Base-by-base conservation (phyloP, 2,888 invertebrate genomes). In the Chrysina gloriosa region DNA sequence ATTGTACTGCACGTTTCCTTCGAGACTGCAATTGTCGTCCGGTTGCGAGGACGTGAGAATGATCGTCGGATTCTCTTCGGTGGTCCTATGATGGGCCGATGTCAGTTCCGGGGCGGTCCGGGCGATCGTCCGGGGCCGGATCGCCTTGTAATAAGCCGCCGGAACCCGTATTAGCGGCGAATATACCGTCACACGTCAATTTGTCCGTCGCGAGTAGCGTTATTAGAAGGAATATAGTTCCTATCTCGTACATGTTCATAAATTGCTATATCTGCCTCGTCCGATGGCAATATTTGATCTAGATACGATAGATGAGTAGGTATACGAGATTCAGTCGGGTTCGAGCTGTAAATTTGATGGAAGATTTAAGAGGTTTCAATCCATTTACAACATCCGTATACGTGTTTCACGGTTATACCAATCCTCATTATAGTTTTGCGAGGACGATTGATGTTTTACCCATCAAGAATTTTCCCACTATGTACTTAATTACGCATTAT, bases 71-170 rank as follows among this genome's bases (percentile, higher is more conserved):
- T 23, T 36, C 16, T 31, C 42, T 16, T 50, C 23, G 16, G 14
- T 48, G 9, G 29, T 34, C 19, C n/a, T n/a, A n/a, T n/a, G n/a
- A n/a, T n/a, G n/a, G n/a, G n/a, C 19, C 54, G 31, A 25, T 27
- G 78, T 78, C n/a, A 9, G 23, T 67, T 34, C 9, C 52, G 29
- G 29, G 31, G 52, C 73, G 89, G 89, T 39, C 89, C 89, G 9
- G 89, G 89, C 0, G 89, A 89, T 36, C 90, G 84, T 4, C 89
- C 0, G 89, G 90, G 0, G 89, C 89, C 9, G 89, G 89, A 78
- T 90, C 90, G 64, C 88, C 89, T 74, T 84, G 87, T 11, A 87
- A 86, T 66, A 81, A 79, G 66, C 81, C 81, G 54, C 82, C 83
- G 52, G 75, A 71, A 29, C 74, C 73, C 1, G 74, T 73, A 50